Evolutionary conservation across 2,113 vertebrate genomes (phyloP), one percentile per base, ranked within the genome.

Genomic region (Notechis scutatus): DNA sequence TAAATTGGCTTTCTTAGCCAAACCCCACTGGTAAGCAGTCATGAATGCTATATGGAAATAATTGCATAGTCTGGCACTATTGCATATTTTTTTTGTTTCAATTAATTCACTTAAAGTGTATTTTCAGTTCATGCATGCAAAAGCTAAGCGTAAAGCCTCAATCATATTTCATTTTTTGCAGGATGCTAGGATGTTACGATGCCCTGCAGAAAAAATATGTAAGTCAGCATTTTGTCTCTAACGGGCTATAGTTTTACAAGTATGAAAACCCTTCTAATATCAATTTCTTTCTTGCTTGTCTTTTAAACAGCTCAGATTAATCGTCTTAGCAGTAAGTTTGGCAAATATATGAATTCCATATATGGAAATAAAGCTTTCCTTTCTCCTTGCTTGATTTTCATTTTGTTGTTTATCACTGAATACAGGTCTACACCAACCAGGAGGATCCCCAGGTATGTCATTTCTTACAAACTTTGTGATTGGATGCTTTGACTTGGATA

Each of bases 151-250:
- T 89, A n/a, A 95, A 94, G 81, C 90, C 56, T 59, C 59, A 86
- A 88, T 4, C 0, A 69, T 21, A 2, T 95, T 91, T 96, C 90
- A 15, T 96, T 95, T 21, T 91, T 96, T 97, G 61, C 96, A 99
- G 99, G 99, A 98, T 99, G 98, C 97, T 98, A 91, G 99, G 99
- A 91, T 99, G 99, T 95, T 99, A 99, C 92, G 99, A 99, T 96
- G 99, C 99, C 95, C 98, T 99, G 94, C 98, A 99, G 97, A 99
- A 97, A 95, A 99, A 98, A 98, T 99, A 99, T 1, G 99, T 99
- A 97, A 99, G 99, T 99, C 39, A 57, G 90, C 1, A 23, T 69
- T 92, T 90, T 91, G 95, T 47, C 56, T 94, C 89, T 90, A n/a
- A 74, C 89, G 9, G 39, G 5, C 18, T 89, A 3, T 0, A 0